Percentiles rank a stretch among this genome's conserved stretches.
These are phyloP conservation scores for Bembecia ichneumoniformis DNA, from an alignment of 2,888 invertebrate species.

Conservation along the genomic window DNA sequence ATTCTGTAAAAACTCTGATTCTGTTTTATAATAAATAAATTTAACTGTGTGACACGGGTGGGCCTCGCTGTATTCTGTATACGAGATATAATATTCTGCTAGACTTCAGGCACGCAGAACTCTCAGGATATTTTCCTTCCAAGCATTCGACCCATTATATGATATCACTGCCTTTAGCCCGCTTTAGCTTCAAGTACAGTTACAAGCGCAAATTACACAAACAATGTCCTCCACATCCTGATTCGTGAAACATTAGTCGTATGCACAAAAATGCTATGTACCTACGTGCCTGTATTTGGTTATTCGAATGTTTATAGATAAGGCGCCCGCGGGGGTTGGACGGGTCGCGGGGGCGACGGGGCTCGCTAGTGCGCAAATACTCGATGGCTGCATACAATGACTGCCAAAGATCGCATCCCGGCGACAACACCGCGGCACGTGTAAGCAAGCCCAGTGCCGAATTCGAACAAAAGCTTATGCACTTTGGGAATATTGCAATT, in stretches of 20 bases:
- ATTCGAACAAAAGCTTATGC: slow-evolving; percentile 18
- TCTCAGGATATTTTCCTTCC: no score
- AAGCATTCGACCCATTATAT: no score
- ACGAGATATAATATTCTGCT: no score
- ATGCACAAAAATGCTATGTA: neutral
- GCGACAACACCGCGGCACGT: slow-evolving; percentile 60
- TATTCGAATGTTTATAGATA: neutral
- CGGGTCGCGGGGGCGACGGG: slow-evolving; percentile 14
- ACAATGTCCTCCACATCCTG: neutral
- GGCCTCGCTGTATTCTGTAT: no score
- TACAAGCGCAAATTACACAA: neutral
- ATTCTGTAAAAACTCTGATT: no score
- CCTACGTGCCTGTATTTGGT: neutral
- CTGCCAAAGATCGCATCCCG: slow-evolving; percentile 63
- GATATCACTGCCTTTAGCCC: no score
- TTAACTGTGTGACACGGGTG: no score
- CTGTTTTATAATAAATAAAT: no score
- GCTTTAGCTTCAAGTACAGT: no score
- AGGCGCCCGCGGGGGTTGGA: slow-evolving; percentile 5
- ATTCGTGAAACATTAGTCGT: neutral
- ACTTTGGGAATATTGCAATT: neutral
- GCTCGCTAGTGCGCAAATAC: slow-evolving; percentile 51
- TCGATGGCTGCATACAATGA: slow-evolving; percentile 62
- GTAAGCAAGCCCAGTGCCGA: slow-evolving; percentile 54
- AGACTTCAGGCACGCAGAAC: no score